Evolutionary conservation across 2,888 invertebrate species (phyloP), one percentile per base, ranked within the genome.

Genomic region (Acronicta leporina): DNA sequence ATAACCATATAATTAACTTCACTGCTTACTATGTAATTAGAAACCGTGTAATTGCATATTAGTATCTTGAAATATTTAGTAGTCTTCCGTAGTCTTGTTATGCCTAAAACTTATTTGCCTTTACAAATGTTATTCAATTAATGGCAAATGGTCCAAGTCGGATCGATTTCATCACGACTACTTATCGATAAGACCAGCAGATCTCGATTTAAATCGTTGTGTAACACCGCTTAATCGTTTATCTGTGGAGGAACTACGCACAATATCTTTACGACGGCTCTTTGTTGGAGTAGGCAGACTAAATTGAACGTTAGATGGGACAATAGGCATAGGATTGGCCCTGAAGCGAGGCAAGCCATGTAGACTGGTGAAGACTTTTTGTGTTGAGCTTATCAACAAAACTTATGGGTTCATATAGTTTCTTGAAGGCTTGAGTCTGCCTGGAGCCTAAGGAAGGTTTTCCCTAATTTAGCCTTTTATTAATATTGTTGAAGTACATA

Each of bases 161-260:
- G 47, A 69, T 73, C 46, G 55, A 56, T 72, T 73, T 65, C 65
- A 60, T 46, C 60, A 65, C 50, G 20, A 65, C 50, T 15, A 50
- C 6, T 42, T 45, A 56, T 48, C 65, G 65, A 73, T 73, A 68
- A 57, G 53, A 55, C 61, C 20, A 44, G 50, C 65, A 62, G 20
- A 20, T 69, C 72, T 68, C 53, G 73, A 57, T 73, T 53, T 42
- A 47, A 68, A 13, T 58, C 54, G 46, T 68, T 69, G 51, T 49
- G 64, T 62, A 60, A 68, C 58, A 53, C 55, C 55, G 44, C 11
- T 54, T 33, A 69, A 51, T 62, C 49, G 61, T 44, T 52, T 57
- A 64, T 65, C 61, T 65, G 40, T 56, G 47, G 9, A 59, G 61
- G 53, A 72, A 73, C 65, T 54, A 60, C 66, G 59, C 57, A 63